Evolutionary conservation across 2,797 vertebrate genomes (phyloP), one percentile per base, ranked within the genome.

Genomic region (Toxotes lorentzi): DNA sequence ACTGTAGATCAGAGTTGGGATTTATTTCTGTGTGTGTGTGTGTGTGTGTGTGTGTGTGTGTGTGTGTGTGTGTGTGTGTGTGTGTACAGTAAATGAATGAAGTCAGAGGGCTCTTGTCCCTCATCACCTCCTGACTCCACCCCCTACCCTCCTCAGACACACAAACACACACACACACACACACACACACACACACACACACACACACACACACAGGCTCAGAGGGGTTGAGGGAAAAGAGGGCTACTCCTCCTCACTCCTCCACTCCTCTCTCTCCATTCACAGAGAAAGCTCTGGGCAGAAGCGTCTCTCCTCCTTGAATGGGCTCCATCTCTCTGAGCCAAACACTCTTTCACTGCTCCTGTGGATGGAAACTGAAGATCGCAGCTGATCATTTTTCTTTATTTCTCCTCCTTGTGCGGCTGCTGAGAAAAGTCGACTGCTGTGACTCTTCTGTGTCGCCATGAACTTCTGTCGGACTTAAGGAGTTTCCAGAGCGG

Each of bases 61-160:
- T 59, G 54, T 78, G 54, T 63, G 53, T 64, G 27, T 64, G 27
- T 59, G 54, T 66, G 54, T 68, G 56, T 30, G 61, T 77, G 19
- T 51, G 38, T 68, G 41, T 92, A 84, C 68, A 89, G 89, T 77
- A 93, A 91, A 94, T 96, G 96, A 96, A 96, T 95, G 96, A 96
- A 94, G 93, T 85, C 78, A 77, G 83, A 78, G 78, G 78, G 87
- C 82, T 89, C 76, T 90, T 89, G 89, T 92, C 93, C 86, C 59
- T 85, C 91, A 90, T 90, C 91, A 87, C 89, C 94, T 94, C 77
- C 87, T 93, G 82, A 96, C 97, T 92, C 95, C 96, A 95, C 95
- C 89, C 95, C 95, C 95, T 91, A 94, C 69, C 76, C 82, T 74
- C 84, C 74, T 45, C 86, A 89, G 76, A 80, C 78, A 89, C 80